These are phyloP conservation scores for Phrynocephalus versicolor DNA, from an alignment of 2,113 vertebrate species.

Conservation along the genomic window DNA sequence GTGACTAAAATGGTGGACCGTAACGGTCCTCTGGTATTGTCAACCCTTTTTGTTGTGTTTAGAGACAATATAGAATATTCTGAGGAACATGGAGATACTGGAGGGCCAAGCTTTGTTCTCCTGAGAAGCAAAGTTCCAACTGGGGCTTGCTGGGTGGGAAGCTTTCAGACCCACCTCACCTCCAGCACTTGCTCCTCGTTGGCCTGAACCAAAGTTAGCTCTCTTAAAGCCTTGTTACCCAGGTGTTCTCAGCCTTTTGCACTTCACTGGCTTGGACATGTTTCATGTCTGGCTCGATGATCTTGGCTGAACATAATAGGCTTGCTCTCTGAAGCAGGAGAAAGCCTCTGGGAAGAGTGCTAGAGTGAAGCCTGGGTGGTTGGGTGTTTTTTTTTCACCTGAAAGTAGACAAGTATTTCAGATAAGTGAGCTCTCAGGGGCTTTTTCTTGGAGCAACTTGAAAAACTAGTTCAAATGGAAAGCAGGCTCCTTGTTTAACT, in stretches of 20 bases:
- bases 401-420: background rate
- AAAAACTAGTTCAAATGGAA: background rate
- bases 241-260: background rate
- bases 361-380: background rate
- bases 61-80: background rate
- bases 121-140: background rate
- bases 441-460: background rate
- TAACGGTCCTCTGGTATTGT: too few species aligned
- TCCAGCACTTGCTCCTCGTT: background rate
- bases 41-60: background rate
- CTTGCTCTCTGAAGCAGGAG: background rate
- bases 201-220: background rate
- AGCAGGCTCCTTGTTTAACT: background rate
- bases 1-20: background rate
- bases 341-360: background rate
- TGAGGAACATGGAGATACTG: background rate
- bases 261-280: background rate
- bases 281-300: background rate
- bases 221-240: background rate
- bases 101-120: background rate
- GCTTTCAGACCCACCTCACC: background rate
- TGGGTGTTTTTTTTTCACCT: slow-evolving; percentile 6
- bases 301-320: accelerated
- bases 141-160: background rate
- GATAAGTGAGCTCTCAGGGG: background rate